Evolutionary conservation across 2,888 invertebrate species (phyloP), one percentile per base, ranked within the genome.

Genomic region (Drosophila glabriapex): DNA sequence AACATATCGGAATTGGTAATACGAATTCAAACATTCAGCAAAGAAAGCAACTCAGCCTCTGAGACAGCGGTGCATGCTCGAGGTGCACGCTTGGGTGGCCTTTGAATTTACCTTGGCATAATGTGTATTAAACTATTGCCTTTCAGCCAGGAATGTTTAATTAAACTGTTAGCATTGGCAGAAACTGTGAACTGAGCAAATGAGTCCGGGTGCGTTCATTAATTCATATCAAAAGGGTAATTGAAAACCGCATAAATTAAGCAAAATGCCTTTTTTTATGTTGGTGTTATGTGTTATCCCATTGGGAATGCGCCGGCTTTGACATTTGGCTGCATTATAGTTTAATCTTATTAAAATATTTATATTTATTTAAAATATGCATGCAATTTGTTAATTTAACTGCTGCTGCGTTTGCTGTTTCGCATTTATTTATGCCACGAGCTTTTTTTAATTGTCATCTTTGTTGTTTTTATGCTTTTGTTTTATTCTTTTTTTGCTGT

Each of bases 331-430:
- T 85, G 88, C 83, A 84, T 90, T 89, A 90, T 86, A 86, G 91
- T 90, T 90, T 90, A 91, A 90, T 90, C 87, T 90, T 88, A 88
- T 88, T 88, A 88, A 88, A 88, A 90, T 89, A 88, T 88, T 88
- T 88, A 88, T 91, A 79, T 90, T 90, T 85, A 85, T 89, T 79
- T 90, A 86, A 89, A 90, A 90, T 86, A 90, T 91, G 89, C 83
- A 90, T 86, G 85, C 91, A 90, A 90, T 90, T 90, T 91, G 89
- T 91, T 91, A 90, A 90, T 90, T 90, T 90, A 91, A 90, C 83
- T 89, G 91, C 89, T 78, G 77, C 74, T 89, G 86, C 80, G 80
- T 83, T 83, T 81, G 81, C 85, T 87, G 85, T 87, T 90, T 78
- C 76, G 43, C 87, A 75, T 85, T 82, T 82, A 85, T 89, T 84